Evolutionary conservation across 2,797 vertebrate genomes (phyloP).

Genomic region (Nasua narica): DNA sequence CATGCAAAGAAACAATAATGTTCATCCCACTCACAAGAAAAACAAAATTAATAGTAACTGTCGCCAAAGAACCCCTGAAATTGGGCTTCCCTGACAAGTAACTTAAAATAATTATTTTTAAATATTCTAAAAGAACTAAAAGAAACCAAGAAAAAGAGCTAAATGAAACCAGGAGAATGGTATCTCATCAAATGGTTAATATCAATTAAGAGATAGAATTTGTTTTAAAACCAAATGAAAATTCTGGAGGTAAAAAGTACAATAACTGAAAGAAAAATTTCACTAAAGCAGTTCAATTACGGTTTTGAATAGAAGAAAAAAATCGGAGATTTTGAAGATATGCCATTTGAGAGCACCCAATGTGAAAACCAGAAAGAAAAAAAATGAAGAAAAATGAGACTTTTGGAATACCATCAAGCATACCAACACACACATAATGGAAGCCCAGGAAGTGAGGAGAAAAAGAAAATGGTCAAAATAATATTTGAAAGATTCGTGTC

Average conservation of each 20-base stretch:
- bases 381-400: neutral
- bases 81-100: neutral
- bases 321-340: neutral
- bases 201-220: neutral
- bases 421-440: neutral
- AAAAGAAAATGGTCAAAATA: neutral
- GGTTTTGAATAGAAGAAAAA: neutral
- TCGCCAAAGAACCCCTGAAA: neutral
- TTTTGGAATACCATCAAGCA: neutral
- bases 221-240: neutral
- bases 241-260: neutral
- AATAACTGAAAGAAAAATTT: neutral
- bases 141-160: neutral
- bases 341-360: neutral
- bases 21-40: neutral
- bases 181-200: neutral
- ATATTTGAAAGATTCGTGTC: neutral
- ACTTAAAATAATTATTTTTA: neutral
- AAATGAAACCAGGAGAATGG: neutral
- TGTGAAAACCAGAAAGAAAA: neutral
- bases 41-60: neutral
- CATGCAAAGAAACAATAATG: neutral
- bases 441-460: neutral
- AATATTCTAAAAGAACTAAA: neutral
- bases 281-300: neutral